Evolutionary conservation across 2,113 vertebrate genomes (phyloP).

Genomic region (Spheniscus mendiculus): DNA sequence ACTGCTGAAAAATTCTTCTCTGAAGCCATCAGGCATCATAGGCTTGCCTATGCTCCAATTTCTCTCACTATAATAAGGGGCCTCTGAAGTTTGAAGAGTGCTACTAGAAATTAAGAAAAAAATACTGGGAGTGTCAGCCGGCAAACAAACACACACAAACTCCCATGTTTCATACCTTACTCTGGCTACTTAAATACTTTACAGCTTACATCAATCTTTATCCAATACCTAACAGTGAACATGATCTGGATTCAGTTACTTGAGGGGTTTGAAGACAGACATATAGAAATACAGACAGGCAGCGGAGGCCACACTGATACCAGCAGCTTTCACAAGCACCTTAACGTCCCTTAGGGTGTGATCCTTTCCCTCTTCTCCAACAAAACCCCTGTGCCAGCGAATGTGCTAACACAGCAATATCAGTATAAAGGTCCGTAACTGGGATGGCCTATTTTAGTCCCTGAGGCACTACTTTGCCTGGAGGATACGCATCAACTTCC

Average conservation of each 20-base stretch:
- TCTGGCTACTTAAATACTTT: background rate
- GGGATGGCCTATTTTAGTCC: background rate
- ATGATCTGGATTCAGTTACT: background rate
- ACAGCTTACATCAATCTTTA: background rate
- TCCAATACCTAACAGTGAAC: background rate
- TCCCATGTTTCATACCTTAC: background rate
- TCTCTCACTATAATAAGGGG: background rate
- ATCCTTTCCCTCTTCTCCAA: background rate
- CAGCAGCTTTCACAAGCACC: background rate
- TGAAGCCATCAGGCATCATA: background rate
- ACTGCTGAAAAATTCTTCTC: background rate
- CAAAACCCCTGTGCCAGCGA: background rate
- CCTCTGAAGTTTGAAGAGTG: background rate
- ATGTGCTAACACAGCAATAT: background rate
- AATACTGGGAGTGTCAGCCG: background rate
- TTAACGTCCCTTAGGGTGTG: fast-evolving
- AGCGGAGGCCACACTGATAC: background rate
- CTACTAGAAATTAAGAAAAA: background rate
- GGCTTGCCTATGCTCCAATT: background rate
- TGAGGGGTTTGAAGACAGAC: background rate
- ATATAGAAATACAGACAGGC: background rate
- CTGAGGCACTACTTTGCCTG: background rate
- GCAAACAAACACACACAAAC: background rate
- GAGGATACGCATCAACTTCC: background rate
- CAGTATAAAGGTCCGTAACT: background rate